phyloP scores from a whole-genome alignment of 2,888 invertebrate genomes.

The Drosophila mayaguana region DNA sequence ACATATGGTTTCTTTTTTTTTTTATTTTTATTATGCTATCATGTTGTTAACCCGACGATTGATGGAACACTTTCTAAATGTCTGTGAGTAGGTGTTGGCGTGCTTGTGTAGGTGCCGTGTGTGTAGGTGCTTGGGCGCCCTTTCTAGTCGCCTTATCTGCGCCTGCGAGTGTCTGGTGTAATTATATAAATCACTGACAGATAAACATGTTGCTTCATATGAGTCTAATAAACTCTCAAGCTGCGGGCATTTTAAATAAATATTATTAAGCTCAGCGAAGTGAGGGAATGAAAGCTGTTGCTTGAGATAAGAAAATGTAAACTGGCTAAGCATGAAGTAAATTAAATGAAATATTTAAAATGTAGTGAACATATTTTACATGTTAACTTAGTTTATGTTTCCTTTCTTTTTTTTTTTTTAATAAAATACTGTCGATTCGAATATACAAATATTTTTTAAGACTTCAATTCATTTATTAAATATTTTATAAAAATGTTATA shows the following conservation, averaged over 20 bases:
- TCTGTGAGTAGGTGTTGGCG: not conserved
- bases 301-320: not conserved
- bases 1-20: conserved; percentile 8
- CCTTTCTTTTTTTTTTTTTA: no score
- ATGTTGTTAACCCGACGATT: conserved; percentile 49
- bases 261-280: no score
- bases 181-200: conserved; percentile 35
- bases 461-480: no score
- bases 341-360: no score
- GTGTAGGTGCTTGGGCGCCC: not conserved
- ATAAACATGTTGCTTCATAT: conserved; percentile 1
- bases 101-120: not conserved
- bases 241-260: not conserved
- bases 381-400: no score
- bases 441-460: no score
- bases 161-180: conserved; percentile 22
- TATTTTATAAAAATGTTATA: no score
- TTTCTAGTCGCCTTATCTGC: conserved; percentile 14
- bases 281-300: not conserved
- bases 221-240: not conserved
- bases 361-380: no score
- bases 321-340: not conserved
- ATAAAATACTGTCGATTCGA: no score
- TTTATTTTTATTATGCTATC: conserved; percentile 4
- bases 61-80: conserved; percentile 31